Evolutionary conservation across 2,888 invertebrate genomes (phyloP).

Genomic region (Scaeva pyrastri): DNA sequence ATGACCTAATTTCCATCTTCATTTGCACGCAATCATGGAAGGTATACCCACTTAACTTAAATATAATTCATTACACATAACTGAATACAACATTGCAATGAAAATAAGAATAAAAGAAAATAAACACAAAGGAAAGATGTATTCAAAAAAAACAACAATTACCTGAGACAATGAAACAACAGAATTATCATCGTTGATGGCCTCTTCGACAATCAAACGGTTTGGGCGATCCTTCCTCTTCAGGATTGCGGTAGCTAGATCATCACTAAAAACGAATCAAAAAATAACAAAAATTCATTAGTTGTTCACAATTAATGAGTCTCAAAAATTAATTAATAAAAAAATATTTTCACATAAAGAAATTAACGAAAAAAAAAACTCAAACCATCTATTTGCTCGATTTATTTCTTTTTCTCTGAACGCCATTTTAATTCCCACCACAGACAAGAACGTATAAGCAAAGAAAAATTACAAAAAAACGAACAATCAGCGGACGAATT

Average conservation of each 20-base stretch:
- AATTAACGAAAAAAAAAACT: conserved; percentile 24
- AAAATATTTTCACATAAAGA: neutral
- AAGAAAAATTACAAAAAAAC: conserved; percentile 7
- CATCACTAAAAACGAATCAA: conserved; percentile 87
- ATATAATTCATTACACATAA: neutral
- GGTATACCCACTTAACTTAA: neutral
- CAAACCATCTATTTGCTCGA: conserved; percentile 53
- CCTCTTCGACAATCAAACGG: conserved; percentile 98
- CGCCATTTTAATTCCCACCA: conserved; percentile 68
- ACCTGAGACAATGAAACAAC: conserved; percentile 98
- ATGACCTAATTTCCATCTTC: conserved; percentile 55
- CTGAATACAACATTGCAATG: too few species aligned
- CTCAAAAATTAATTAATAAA: neutral
- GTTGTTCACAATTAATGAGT: neutral
- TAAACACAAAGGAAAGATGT: too few species aligned
- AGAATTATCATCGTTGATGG: conserved; percentile 99
- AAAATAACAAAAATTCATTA: conserved; percentile 3
- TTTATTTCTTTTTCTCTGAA: conserved; percentile 60
- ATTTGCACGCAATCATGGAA: conserved; percentile 14
- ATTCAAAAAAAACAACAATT: conserved; percentile 59
- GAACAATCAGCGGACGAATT: conserved; percentile 44
- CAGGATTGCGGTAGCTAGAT: conserved; percentile 98
- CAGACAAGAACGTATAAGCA: conserved; percentile 45
- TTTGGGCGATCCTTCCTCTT: conserved; percentile 99
- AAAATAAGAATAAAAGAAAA: neutral